Conservation (phyloP, 2,113 vertebrate genomes). For the Pseudopipra pipra region DNA sequence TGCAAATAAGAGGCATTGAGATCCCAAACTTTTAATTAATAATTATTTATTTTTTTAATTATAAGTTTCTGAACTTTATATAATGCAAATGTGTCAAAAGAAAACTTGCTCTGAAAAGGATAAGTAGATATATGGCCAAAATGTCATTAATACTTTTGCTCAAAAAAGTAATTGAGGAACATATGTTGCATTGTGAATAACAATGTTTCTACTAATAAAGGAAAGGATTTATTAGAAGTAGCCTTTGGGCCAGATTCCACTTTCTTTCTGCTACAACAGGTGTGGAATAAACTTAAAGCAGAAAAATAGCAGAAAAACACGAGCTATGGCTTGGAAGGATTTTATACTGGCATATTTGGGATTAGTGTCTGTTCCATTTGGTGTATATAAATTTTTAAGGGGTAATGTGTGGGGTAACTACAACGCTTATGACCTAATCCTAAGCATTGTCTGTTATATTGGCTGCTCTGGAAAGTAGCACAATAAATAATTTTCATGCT, state of each 20-base stretch:
- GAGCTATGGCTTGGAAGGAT: neutral
- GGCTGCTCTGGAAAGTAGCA: neutral
- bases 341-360: neutral
- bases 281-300: neutral
- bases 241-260: neutral
- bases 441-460: neutral
- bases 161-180: neutral
- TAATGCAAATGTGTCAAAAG: slow-evolving; percentile 14
- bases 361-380: neutral
- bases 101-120: neutral
- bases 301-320: neutral
- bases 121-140: neutral
- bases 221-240: neutral
- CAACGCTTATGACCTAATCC: neutral
- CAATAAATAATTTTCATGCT: neutral
- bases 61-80: neutral
- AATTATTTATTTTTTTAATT: no score
- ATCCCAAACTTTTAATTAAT: neutral
- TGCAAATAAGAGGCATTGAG: slow-evolving; percentile 15
- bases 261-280: neutral
- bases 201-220: neutral
- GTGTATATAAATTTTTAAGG: neutral
- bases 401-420: neutral
- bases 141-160: neutral
- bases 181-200: neutral